Base-by-base conservation (phyloP, 2,888 invertebrate species). In the Pyrochroa serraticornis region DNA sequence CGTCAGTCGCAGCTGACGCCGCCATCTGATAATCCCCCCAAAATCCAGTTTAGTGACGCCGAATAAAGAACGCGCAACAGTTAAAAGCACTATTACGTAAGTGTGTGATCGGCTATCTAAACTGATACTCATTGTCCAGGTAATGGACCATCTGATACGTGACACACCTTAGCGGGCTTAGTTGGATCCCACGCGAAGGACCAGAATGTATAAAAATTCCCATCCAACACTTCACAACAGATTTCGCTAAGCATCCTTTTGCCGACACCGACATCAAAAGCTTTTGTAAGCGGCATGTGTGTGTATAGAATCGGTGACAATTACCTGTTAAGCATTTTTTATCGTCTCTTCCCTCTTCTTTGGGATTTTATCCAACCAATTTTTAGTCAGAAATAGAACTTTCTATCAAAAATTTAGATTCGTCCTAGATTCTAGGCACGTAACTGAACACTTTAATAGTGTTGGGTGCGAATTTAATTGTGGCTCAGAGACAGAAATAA, bases 111-210 rank as follows among this genome's bases (percentile, higher is more conserved):
- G 36, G 12, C 13, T 50, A 56, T 50, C 56, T 56, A 56, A 56
- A 56, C 56, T 56, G 56, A 56, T 56, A 50, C 38, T 44, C 50
- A 56, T 56, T 56, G 50, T 56, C 12, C 39, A 33, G 39, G 39
- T 56, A 56, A 56, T 56, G 50, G 50, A 56, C 56, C 45, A 56
- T 56, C 56, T 41, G 56, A 56, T 56, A 56, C 50, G 50, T 56
- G 56, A 46, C 56, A 56, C 50, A 45, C 56, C 49, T 56, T 43
- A 8, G 22, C 32, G 2, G 22, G 22, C 22, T 22, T 22, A 22
- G 22, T 22, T 5, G 22, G 22, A 22, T 22, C 22, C 22, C 22
- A 22, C 22, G 22, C 22, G 22, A 5, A 22, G 22, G 22, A 22
- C 22, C 22, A 22, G 22, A 22, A 22, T 22, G 22, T 22, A 22